phyloP scores from a whole-genome alignment of 2,888 invertebrate species.

The Synanthedon andrenaeformis region DNA sequence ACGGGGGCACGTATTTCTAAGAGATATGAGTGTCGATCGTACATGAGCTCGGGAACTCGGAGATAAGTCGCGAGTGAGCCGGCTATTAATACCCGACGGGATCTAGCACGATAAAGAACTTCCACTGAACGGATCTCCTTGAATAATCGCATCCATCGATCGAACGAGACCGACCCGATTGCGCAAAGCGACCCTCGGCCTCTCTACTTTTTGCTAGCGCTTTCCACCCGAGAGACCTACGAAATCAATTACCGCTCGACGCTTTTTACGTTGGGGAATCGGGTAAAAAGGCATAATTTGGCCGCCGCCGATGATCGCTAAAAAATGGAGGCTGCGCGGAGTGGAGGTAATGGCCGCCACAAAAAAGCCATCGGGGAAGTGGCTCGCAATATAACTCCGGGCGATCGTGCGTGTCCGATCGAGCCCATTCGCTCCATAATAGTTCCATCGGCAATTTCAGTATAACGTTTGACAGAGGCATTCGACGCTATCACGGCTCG shows the following conservation, averaged over 20 bases:
- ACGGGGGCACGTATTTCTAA: constrained; percentile 9
- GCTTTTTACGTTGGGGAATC: constrained; percentile 8
- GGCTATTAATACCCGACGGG: constrained; percentile 10
- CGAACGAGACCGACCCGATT: constrained; percentile 5
- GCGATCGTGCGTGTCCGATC: constrained; percentile 14
- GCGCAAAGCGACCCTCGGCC: constrained; percentile 13
- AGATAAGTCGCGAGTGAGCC: constrained; percentile 10
- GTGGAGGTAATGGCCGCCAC: constrained; percentile 1
- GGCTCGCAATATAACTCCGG: constrained; percentile 2
- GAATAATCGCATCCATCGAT: background rate
- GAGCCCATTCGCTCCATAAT: background rate
- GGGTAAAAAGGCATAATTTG: constrained; percentile 5
- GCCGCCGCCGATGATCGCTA: constrained; percentile 1
- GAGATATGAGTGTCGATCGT: constrained; percentile 15
- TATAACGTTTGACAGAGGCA: background rate
- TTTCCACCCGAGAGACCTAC: constrained; percentile 12
- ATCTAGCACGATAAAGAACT: constrained; percentile 4
- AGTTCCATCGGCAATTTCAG: background rate
- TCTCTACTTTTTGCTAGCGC: constrained; percentile 11
- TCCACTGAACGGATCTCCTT: background rate
- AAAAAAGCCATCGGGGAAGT: constrained; percentile 13
- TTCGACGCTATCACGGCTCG: constrained; percentile 2
- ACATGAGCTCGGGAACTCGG: constrained; percentile 1
- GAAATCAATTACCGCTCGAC: constrained; percentile 8
- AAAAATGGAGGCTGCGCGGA: constrained; percentile 3